Evolutionary conservation across 1,140 invertebrate species (phyloP), one percentile per base, ranked within the genome.

Genomic region (Olivierus martensii): DNA sequence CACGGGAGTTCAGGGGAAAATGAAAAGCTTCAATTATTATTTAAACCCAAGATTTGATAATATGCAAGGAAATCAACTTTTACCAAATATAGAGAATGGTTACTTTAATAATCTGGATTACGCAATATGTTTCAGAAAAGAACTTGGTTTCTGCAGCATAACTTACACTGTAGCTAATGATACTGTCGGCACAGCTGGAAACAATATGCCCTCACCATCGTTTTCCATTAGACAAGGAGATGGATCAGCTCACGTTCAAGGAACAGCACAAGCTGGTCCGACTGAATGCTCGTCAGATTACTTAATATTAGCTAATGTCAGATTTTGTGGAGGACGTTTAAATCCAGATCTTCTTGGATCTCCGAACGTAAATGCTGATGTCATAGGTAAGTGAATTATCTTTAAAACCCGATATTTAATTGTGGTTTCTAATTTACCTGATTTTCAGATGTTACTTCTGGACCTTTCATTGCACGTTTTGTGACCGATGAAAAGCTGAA

Each of bases 261-360:
- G 64, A 81, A 81, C 1, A 82, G 82, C 0, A 75, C 28, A 28
- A 28, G 28, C 78, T 22, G 82, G 82, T 49, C 74, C 80, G 49
- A 75, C 78, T 57, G 79, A 82, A 62, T 84, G 82, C 62, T 81
- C 81, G 0, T 75, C 77, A 50, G 82, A 84, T 61, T 85, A 78
- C 64, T 70, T 85, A 22, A 66, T 80, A 1, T 69, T 83, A 47
- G 75, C 79, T 54, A 78, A 78, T 14, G 73, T 77, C 9, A 69
- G 81, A 52, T 67, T 84, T 6, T 84, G 82, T 61, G 82, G 82
- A 0, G 79, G 82, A 48, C 70, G 76, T n/a, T 69, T 85, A 2
- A 84, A 84, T 61, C 81, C 83, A 2, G 60, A 73, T 3, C 66
- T 28, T 9, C 4, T 71, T 35, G 71, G 76, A 35, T 75, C 81